Conservation (phyloP, 2,888 invertebrate species). For the Thecophora atra region DNA sequence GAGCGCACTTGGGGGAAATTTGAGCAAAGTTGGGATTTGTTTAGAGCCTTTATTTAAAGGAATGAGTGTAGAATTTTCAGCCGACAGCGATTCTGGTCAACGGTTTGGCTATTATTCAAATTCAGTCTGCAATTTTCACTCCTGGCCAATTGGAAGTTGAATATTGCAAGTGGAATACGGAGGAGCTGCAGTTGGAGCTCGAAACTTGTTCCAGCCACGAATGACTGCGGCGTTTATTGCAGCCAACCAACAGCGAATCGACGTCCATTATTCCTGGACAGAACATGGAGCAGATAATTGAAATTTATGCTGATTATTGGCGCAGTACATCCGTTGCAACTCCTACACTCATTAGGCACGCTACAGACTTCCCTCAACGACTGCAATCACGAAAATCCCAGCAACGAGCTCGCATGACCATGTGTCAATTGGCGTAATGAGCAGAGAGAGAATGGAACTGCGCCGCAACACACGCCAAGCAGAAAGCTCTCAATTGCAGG, state of each 20-base stretch:
- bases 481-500: conserved; percentile 26
- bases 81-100: too few species aligned
- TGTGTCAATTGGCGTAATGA: conserved; percentile 49
- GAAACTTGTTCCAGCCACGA: neutral
- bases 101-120: too few species aligned
- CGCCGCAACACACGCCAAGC: conserved; percentile 54
- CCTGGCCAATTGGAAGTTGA: neutral
- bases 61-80: neutral
- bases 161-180: too few species aligned
- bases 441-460: conserved; percentile 52
- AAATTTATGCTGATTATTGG: conserved; percentile 65
- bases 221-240: neutral
- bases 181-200: too few species aligned
- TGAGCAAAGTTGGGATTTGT: neutral
- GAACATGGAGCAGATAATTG: conserved; percentile 57
- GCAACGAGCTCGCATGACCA: conserved; percentile 44
- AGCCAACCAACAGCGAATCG: neutral
- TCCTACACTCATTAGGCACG: conserved; percentile 27
- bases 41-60: neutral
- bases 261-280: conserved; percentile 41
- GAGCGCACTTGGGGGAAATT: conserved; percentile 16
- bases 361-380: conserved; percentile 21
- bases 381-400: conserved; percentile 15
- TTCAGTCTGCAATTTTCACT: too few species aligned
- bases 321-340: conserved; percentile 8